These are phyloP conservation scores for Rattus rattus DNA, from an alignment of 2,113 vertebrate genomes.

Conservation along the genomic window DNA sequence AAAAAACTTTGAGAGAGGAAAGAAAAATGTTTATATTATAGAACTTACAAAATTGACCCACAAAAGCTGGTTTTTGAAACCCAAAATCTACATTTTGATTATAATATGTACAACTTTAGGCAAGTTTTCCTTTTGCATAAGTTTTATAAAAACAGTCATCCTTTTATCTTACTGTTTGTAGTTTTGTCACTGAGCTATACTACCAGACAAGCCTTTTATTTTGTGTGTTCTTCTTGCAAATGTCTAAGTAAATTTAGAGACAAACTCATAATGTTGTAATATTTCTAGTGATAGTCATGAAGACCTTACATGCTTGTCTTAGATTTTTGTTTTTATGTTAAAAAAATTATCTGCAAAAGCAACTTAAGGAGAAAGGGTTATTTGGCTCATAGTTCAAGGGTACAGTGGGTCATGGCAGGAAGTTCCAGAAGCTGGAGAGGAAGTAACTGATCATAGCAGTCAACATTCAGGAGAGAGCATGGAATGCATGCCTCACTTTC, in stretches of 20 bases:
- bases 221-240: background rate
- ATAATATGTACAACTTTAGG: background rate
- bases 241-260: conserved; percentile 18
- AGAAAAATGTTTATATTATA: background rate
- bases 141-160: conserved; percentile 56
- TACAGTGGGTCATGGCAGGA: background rate
- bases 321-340: background rate
- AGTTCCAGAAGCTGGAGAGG: background rate
- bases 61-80: conserved; percentile 29
- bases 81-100: background rate
- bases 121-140: conserved; percentile 1
- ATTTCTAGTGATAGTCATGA: conserved; percentile 18
- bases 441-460: background rate
- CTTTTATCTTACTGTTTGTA: background rate
- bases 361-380: background rate
- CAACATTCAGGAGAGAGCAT: background rate
- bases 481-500: background rate
- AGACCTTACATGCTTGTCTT: background rate
- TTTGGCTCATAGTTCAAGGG: background rate
- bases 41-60: background rate
- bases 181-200: background rate
- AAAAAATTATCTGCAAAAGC: background rate
- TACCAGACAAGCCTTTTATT: background rate
- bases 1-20: background rate
- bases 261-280: conserved; percentile 19